These are phyloP conservation scores for Ooceraea biroi DNA, from an alignment of 1,140 invertebrate species.

Conservation along the genomic window DNA sequence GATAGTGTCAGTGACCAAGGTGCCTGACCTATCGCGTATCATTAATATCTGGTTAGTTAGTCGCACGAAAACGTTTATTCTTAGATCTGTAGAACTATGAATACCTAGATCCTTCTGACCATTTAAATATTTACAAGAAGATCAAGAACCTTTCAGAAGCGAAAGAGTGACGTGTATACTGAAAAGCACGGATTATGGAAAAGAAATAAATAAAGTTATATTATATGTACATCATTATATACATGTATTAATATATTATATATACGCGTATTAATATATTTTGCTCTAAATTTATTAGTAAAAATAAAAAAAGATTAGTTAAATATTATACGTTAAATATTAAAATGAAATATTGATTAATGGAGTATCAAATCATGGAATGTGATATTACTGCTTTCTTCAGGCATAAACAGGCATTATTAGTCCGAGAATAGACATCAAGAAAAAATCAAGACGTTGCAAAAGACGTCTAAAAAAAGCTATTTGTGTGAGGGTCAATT, in stretches of 20 bases:
- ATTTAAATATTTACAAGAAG: neutral
- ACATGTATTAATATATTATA: neutral
- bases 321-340: too few relatives aligned
- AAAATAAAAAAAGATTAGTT: too few relatives aligned
- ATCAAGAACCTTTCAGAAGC: neutral
- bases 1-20: constrained; percentile 46
- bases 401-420: neutral
- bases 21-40: constrained; percentile 32
- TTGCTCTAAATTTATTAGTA: too few relatives aligned
- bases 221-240: too few relatives aligned
- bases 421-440: neutral
- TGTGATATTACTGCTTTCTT: neutral
- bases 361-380: neutral
- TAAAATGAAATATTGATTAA: too few relatives aligned
- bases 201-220: neutral
- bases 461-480: neutral
- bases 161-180: neutral
- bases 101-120: neutral
- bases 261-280: neutral
- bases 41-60: neutral
- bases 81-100: neutral
- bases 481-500: constrained; percentile 32
- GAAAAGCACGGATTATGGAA: neutral
- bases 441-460: neutral
- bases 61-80: neutral